Conservation (phyloP, 92 coral and sea anemone genomes). For the Siderastrea radians region DNA sequence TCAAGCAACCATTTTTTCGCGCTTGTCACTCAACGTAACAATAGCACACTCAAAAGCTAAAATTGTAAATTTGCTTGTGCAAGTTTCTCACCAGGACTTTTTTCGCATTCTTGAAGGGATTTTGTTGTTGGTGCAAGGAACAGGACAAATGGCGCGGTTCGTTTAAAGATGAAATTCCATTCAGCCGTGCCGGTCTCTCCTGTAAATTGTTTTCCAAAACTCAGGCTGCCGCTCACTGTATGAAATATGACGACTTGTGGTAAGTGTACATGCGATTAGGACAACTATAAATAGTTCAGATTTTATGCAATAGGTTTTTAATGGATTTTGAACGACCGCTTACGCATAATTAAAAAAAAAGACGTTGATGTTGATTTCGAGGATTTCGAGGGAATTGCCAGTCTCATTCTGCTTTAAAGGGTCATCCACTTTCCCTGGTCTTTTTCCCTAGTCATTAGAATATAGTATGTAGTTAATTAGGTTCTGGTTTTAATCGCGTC, state of each 20-base stretch:
- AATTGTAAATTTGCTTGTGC: not conserved
- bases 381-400: no score
- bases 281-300: not conserved
- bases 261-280: constrained; percentile 22
- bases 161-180: constrained; percentile 67
- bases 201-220: constrained; percentile 71
- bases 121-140: constrained; percentile 91
- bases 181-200: constrained; percentile 81
- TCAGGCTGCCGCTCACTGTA: constrained; percentile 93
- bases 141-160: constrained; percentile 88
- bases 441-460: no score
- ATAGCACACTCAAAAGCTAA: no score
- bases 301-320: not conserved
- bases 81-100: not conserved
- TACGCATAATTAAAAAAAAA: no score
- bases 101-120: constrained; percentile 68
- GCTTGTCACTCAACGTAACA: no score
- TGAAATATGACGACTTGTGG: constrained; percentile 95
- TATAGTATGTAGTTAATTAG: no score
- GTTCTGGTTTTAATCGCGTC: no score
- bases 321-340: no score
- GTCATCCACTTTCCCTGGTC: no score
- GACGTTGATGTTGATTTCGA: no score
- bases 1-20: no score
- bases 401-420: no score